Percentiles rank a stretch among this genome's conserved stretches.
phyloP scores from a whole-genome alignment of 2,113 vertebrate species.

The Suricata suricatta region DNA sequence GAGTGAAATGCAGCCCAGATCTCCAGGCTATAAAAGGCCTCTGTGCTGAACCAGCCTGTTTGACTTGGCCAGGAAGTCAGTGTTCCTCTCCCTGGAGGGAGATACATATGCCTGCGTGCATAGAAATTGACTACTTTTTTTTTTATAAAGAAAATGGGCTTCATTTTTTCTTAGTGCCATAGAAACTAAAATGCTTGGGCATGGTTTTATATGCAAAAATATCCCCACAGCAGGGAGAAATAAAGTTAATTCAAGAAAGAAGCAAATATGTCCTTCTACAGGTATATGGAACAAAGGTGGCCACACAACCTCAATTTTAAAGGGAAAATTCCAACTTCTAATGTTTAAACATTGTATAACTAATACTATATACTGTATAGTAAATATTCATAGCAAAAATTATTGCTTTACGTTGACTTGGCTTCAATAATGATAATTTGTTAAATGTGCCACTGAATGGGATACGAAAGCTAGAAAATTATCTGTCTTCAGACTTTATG shows the following conservation, averaged over 20 bases:
- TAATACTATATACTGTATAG: not conserved
- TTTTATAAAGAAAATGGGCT: not conserved
- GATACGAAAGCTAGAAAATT: not conserved
- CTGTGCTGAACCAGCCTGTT: not conserved
- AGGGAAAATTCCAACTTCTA: not conserved
- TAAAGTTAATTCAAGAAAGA: conserved; percentile 3
- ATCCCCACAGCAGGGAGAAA: not conserved
- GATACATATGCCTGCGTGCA: not conserved
- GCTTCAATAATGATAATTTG: not conserved
- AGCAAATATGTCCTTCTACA: not conserved
- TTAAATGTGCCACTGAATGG: not conserved
- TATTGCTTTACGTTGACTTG: not conserved
- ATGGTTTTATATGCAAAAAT: conserved; percentile 30
- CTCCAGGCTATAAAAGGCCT: not conserved
- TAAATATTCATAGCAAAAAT: not conserved
- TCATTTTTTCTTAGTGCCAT: not conserved
- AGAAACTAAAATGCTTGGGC: conserved; percentile 22
- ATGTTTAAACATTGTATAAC: not conserved
- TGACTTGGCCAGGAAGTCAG: not conserved
- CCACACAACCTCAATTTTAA: not conserved
- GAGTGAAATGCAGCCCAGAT: not conserved
- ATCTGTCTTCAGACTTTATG: not conserved
- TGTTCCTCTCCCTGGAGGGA: not conserved
- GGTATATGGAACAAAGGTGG: not conserved
- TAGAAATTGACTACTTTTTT: not conserved